phyloP scores from a whole-genome alignment of 2,888 invertebrate species.

The Perizoma affinitatum region DNA sequence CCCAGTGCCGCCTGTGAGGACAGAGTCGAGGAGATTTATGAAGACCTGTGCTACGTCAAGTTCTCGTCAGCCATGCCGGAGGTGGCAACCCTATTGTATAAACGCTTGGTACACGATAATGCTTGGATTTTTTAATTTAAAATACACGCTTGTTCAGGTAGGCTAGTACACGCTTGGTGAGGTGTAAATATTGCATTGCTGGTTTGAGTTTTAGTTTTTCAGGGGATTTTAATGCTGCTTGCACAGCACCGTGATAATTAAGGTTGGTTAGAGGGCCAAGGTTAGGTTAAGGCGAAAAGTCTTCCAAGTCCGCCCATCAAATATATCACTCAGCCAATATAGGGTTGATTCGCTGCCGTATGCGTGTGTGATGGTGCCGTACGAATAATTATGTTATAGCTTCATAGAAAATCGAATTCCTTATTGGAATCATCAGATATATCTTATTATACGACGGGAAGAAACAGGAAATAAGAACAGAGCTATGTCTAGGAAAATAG shows the following conservation, averaged over 20 bases:
- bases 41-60: slow-evolving; percentile 94
- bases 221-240: too few relatives aligned
- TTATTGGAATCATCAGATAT: too few relatives aligned
- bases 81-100: slow-evolving; percentile 72
- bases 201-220: slow-evolving; percentile 13
- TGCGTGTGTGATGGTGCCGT: too few relatives aligned
- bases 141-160: slow-evolving; percentile 28
- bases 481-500: not conserved
- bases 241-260: too few relatives aligned
- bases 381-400: too few relatives aligned
- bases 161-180: slow-evolving; percentile 18
- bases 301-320: too few relatives aligned
- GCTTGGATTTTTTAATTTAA: slow-evolving; percentile 16
- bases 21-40: slow-evolving; percentile 92
- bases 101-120: slow-evolving; percentile 39
- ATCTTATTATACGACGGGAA: too few relatives aligned
- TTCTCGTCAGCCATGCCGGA: slow-evolving; percentile 88
- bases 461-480: slow-evolving; percentile 5
- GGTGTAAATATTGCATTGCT: slow-evolving; percentile 22
- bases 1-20: slow-evolving; percentile 84
- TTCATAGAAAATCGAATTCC: too few relatives aligned
- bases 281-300: too few relatives aligned
- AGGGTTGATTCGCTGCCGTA: too few relatives aligned
- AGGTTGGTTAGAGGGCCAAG: too few relatives aligned
- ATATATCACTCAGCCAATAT: too few relatives aligned